Conservation (phyloP, 2,113 vertebrate species). For the Xiphias gladius region DNA sequence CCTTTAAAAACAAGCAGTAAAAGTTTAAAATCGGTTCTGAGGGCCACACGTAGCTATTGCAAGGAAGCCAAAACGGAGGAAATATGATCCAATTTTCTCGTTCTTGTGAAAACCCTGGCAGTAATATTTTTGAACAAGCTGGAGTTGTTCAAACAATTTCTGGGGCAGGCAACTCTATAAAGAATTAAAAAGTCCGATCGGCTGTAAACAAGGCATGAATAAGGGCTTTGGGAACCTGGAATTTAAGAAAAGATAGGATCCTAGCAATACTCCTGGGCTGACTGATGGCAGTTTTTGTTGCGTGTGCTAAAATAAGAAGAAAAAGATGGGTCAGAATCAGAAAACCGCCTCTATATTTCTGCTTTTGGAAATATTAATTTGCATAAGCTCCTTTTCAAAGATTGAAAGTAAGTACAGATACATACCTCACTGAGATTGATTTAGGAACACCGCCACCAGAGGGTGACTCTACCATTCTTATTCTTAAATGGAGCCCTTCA, state of each 20-base stretch:
- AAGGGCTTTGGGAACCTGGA: neutral
- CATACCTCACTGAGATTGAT: neutral
- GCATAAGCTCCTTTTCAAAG: neutral
- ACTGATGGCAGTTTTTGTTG: neutral
- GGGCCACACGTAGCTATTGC: too few species aligned
- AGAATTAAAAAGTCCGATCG: neutral
- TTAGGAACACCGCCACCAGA: conserved; percentile 56
- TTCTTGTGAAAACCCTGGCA: neutral
- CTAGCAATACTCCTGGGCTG: neutral
- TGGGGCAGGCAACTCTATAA: neutral
- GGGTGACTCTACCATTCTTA: conserved; percentile 33
- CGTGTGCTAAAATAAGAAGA: neutral
- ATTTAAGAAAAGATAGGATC: neutral
- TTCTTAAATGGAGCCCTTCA: neutral
- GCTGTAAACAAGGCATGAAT: neutral
- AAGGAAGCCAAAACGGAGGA: neutral
- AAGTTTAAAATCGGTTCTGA: too few species aligned
- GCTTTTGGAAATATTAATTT: neutral
- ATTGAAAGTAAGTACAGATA: neutral
- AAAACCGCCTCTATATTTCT: neutral
- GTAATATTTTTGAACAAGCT: neutral
- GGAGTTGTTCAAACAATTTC: neutral
- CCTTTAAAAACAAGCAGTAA: too few species aligned
- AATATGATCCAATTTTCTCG: neutral
- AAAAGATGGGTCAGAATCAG: neutral